Percentiles rank a stretch among this genome's conserved stretches.
These are phyloP conservation scores for Sminthurinus aureus DNA, from an alignment of 2,888 invertebrate genomes.

Conservation along the genomic window DNA sequence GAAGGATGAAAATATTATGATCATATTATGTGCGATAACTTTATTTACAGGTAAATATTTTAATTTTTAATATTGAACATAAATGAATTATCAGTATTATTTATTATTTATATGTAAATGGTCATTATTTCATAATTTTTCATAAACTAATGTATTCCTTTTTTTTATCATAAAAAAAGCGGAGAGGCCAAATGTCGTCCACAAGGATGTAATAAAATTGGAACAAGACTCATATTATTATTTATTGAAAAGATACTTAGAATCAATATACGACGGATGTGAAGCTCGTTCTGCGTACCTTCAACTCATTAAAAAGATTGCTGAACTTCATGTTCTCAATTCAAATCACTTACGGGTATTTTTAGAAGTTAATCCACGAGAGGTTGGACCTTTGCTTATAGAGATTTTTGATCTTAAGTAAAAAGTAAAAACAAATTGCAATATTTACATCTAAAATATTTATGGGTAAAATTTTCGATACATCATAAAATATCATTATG, in stretches of 20 bases:
- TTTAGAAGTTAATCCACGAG: conserved; percentile 88
- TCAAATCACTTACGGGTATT: conserved; percentile 92
- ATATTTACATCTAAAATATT: too few relatives aligned
- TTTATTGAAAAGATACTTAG: conserved; percentile 79
- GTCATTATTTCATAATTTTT: too few relatives aligned
- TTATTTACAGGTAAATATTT: conserved; percentile 74
- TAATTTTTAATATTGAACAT: not conserved
- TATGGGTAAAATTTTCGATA: too few relatives aligned
- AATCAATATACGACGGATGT: conserved; percentile 75
- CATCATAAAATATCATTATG: too few relatives aligned
- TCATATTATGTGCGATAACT: conserved; percentile 89
- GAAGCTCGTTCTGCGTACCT: conserved; percentile 88
- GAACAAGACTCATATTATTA: conserved; percentile 83
- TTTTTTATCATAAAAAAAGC: conserved; percentile 75
- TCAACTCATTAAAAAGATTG: conserved; percentile 88
- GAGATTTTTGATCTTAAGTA: conserved; percentile 93
- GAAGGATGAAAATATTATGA: conserved; percentile 86
- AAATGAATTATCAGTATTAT: not conserved
- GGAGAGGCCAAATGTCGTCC: conserved; percentile 78
- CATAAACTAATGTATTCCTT: not conserved
- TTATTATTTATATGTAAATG: too few relatives aligned
- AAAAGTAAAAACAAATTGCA: not conserved
- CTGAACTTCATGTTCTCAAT: conserved; percentile 86
- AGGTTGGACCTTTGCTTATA: conserved; percentile 89
- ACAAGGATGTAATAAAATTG: conserved; percentile 82